phyloP scores from a whole-genome alignment of 2,797 vertebrate species.

The Neoniphon sammara region DNA sequence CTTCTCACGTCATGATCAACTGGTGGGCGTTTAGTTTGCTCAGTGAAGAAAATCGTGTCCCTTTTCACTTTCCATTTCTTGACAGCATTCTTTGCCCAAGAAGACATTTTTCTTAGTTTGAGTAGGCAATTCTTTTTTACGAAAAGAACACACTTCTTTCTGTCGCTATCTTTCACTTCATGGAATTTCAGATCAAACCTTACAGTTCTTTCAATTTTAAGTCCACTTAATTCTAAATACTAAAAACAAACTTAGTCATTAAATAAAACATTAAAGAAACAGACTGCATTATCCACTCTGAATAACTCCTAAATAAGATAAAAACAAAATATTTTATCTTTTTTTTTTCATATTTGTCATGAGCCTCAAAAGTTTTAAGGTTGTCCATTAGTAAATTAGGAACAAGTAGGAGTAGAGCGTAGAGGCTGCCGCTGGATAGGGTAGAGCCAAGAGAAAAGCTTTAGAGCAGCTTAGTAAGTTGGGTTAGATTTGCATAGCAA shows the following conservation, averaged over 20 bases:
- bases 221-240: too few species aligned
- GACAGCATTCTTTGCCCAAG: background rate
- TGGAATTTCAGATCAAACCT: conserved; percentile 37
- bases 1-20: background rate
- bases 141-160: background rate
- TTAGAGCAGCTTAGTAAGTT: conserved; percentile 63
- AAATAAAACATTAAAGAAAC: background rate
- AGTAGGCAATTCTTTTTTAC: background rate
- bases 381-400: conserved; percentile 61
- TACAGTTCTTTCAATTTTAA: background rate
- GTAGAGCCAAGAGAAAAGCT: conserved; percentile 55
- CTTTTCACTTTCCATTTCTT: background rate
- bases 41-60: background rate
- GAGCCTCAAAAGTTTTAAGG: conserved; percentile 74
- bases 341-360: conserved; percentile 69
- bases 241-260: too few species aligned
- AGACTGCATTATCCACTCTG: background rate
- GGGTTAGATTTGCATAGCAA: conserved; percentile 68
- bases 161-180: too few species aligned
- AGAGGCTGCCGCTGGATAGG: conserved; percentile 60
- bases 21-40: background rate
- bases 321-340: background rate
- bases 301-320: background rate
- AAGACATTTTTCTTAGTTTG: background rate
- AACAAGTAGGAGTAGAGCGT: conserved; percentile 60